These are phyloP conservation scores for Acrobasis repandana DNA, from an alignment of 2,888 invertebrate genomes.

Conservation along the genomic window DNA sequence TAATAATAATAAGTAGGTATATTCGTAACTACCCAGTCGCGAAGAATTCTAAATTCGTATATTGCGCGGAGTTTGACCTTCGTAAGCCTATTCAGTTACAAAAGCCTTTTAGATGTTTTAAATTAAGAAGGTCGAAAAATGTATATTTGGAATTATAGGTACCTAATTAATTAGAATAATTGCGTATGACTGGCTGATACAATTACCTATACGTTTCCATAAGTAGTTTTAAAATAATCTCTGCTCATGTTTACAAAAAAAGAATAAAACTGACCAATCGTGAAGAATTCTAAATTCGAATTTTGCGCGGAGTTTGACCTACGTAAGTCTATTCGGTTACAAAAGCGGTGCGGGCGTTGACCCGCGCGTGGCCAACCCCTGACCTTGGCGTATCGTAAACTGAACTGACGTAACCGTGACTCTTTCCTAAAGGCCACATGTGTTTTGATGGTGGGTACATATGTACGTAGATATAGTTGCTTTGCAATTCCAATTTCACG, in stretches of 20 bases:
- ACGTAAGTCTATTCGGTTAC: constrained; percentile 70
- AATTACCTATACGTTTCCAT: too few species aligned
- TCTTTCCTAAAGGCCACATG: constrained; percentile 54
- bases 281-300: constrained; percentile 26
- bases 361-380: constrained; percentile 78
- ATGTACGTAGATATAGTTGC: constrained; percentile 20
- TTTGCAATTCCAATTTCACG: constrained; percentile 20
- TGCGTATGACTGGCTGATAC: too few species aligned
- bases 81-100: too few species aligned
- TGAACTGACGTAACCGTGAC: constrained; percentile 73
- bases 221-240: background rate
- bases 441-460: constrained; percentile 45
- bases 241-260: background rate
- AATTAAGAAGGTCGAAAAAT: too few species aligned
- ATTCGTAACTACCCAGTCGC: too few species aligned
- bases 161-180: too few species aligned
- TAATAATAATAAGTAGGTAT: too few species aligned
- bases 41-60: too few species aligned
- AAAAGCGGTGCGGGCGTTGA: constrained; percentile 74
- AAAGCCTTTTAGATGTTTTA: too few species aligned
- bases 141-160: too few species aligned
- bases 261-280: constrained; percentile 5
- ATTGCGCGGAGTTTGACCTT: too few species aligned
- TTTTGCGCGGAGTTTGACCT: constrained; percentile 49
- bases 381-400: constrained; percentile 81